These are phyloP conservation scores for Carollia perspicillata DNA, from an alignment of 2,113 vertebrate species.

Conservation along the genomic window DNA sequence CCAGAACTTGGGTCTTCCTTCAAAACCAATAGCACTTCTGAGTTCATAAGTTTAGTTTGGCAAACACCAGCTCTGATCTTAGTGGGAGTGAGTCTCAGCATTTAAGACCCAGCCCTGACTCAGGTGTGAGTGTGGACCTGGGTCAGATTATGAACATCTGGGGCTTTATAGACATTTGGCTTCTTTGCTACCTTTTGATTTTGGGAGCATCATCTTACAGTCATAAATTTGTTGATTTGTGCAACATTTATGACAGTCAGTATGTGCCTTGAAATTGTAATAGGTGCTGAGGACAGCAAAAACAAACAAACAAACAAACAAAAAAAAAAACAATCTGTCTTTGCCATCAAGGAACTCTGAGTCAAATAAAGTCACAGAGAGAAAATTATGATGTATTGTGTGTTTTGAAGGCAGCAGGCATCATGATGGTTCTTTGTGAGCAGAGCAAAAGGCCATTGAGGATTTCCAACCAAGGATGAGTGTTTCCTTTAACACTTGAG, in stretches of 20 bases:
- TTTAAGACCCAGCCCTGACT: not conserved
- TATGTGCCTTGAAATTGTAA: not conserved
- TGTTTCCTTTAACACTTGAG: not conserved
- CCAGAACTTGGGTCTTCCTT: not conserved
- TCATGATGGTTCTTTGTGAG: not conserved
- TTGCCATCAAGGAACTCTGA: not conserved
- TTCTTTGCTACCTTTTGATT: not conserved
- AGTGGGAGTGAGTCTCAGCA: too few relatives aligned
- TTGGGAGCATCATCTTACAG: not conserved
- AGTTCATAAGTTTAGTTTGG: not conserved
- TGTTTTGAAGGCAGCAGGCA: not conserved
- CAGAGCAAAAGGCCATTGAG: not conserved
- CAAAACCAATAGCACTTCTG: not conserved
- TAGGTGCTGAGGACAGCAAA: not conserved
- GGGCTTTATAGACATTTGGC: not conserved
- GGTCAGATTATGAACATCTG: not conserved
- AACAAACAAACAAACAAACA: too few relatives aligned
- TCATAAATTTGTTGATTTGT: not conserved
- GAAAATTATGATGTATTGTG: not conserved
- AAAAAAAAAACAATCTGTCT: not conserved
- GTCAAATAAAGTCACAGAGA: not conserved
- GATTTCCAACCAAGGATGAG: not conserved
- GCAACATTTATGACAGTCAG: not conserved
- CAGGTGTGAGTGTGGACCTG: not conserved
- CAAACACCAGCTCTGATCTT: not conserved